Conservation (phyloP, 2,888 invertebrate species). For the Polydrusus tereticollis region DNA sequence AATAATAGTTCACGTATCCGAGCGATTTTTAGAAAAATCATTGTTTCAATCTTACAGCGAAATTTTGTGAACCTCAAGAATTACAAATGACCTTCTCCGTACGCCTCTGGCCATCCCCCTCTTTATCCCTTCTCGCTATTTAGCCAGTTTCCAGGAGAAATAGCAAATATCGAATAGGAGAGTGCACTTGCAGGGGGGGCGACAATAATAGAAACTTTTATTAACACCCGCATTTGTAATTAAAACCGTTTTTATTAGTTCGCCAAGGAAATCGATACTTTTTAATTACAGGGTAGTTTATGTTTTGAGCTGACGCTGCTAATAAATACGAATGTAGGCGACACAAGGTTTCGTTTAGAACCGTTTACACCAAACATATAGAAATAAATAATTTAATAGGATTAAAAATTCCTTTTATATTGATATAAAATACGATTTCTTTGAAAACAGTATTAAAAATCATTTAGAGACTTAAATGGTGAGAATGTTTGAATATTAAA, state of each 20-base stretch:
- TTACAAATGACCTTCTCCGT: not conserved
- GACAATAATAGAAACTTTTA: conserved; percentile 59
- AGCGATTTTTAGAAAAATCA: too few species aligned
- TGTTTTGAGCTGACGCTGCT: conserved; percentile 20
- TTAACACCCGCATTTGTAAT: conserved; percentile 60
- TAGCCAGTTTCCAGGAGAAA: conserved; percentile 62
- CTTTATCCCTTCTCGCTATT: conserved; percentile 51
- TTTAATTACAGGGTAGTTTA: conserved; percentile 41
- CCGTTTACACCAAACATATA: not conserved
- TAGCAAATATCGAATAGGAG: conserved; percentile 56
- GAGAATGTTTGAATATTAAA: not conserved
- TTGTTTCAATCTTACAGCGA: too few species aligned
- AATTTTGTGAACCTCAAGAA: not conserved
- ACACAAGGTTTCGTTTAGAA: conserved; percentile 19
- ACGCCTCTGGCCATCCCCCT: conserved; percentile 28
- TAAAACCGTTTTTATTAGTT: conserved; percentile 48
- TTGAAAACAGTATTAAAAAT: not conserved
- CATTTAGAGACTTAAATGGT: not conserved
- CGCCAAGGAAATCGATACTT: conserved; percentile 46
- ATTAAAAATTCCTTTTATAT: not conserved
- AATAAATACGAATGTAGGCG: not conserved
- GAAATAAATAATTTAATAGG: not conserved
- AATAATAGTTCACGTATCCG: too few species aligned
- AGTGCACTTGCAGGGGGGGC: conserved; percentile 52
- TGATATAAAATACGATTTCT: not conserved